phyloP scores from a whole-genome alignment of 2,888 invertebrate genomes.

The Hirtodrosophila duncani region DNA sequence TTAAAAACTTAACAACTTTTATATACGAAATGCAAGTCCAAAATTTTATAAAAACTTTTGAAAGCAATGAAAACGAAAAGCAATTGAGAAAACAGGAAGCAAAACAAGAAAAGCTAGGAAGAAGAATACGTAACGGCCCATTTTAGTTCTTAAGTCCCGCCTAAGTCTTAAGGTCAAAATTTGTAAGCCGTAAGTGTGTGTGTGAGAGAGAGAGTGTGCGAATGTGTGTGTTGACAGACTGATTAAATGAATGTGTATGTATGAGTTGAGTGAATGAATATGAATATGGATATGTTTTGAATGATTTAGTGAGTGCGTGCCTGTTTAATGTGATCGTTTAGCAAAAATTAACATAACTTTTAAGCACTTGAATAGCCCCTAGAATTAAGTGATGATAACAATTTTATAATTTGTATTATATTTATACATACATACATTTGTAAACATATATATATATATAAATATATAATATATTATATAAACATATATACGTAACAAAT shows the following conservation, averaged over 20 bases:
- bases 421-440: slow-evolving; percentile 31
- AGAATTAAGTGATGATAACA: slow-evolving; percentile 45
- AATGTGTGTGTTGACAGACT: too few relatives aligned
- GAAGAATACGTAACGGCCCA: slow-evolving; percentile 39
- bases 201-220: slow-evolving; percentile 26
- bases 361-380: slow-evolving; percentile 60
- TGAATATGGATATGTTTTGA: slow-evolving; percentile 22
- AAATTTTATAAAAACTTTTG: slow-evolving; percentile 71
- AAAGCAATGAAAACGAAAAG: slow-evolving; percentile 54
- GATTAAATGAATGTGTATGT: slow-evolving; percentile 44
- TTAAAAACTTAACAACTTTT: slow-evolving; percentile 34
- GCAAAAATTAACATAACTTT: slow-evolving; percentile 71
- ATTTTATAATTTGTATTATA: slow-evolving; percentile 44
- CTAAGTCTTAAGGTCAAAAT: slow-evolving; percentile 43
- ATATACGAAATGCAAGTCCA: slow-evolving; percentile 64
- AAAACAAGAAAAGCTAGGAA: slow-evolving; percentile 5
- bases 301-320: slow-evolving; percentile 29
- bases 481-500: slow-evolving; percentile 16
- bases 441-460: slow-evolving; percentile 26
- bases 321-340: slow-evolving; percentile 66
- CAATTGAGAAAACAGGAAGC: slow-evolving; percentile 5
- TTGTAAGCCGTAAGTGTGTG: slow-evolving; percentile 53
- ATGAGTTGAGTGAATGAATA: slow-evolving; percentile 31
- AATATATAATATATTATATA: slow-evolving; percentile 36
- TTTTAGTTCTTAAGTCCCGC: slow-evolving; percentile 46